Percentiles rank a stretch among this genome's conserved stretches.
phyloP scores from a whole-genome alignment of 1,140 invertebrate genomes.

The Trachymyrmex septentrionalis region DNA sequence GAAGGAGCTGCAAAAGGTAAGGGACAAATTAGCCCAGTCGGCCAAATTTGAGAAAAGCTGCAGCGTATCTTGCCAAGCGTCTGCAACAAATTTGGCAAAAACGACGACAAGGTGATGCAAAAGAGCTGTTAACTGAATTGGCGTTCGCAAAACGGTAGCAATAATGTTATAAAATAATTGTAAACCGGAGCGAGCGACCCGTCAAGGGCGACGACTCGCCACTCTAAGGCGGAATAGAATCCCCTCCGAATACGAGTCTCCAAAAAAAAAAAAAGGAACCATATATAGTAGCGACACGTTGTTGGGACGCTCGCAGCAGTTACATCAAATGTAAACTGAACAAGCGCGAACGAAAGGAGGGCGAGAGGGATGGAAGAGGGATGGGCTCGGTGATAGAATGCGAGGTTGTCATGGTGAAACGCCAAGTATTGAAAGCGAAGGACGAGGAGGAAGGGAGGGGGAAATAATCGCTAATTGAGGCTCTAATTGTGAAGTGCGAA shows the following conservation, averaged over 20 bases:
- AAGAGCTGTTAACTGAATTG: too few species aligned
- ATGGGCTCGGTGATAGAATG: neutral
- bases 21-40: constrained; percentile 26
- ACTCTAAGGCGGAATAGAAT: neutral
- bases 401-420: constrained; percentile 40
- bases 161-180: too few species aligned
- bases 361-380: neutral
- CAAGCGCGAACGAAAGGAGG: neutral
- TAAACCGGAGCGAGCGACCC: too few species aligned
- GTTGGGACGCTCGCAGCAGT: neutral
- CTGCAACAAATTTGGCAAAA: too few species aligned
- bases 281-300: too few species aligned
- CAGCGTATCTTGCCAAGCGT: too few species aligned
- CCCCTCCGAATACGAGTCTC: too few species aligned
- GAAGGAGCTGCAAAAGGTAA: constrained; percentile 93
- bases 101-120: too few species aligned
- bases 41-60: too few species aligned
- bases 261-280: too few species aligned
- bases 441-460: neutral
- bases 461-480: neutral
- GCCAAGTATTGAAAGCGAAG: neutral
- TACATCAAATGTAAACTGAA: neutral
- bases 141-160: too few species aligned
- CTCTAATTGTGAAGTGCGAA: neutral
- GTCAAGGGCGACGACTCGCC: neutral